Evolutionary conservation across 2,888 invertebrate genomes (phyloP).

Genomic region (Cistogaster globosa): DNA sequence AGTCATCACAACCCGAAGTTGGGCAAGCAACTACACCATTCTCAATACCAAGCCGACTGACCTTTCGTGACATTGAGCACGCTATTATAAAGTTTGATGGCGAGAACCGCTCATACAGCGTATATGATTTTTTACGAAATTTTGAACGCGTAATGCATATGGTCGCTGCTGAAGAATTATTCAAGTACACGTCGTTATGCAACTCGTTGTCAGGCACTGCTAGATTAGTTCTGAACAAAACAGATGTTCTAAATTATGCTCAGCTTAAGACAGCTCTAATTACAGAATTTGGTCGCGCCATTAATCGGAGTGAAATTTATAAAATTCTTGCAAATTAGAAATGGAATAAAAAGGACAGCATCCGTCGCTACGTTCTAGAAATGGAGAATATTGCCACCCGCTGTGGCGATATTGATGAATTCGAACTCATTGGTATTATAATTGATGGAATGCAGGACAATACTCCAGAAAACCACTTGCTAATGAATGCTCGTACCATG

Average conservation of each 20-base stretch:
- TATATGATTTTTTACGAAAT: neutral
- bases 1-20: neutral
- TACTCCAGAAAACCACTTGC: conserved; percentile 45
- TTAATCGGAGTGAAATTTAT: conserved; percentile 34
- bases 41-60: conserved; percentile 2
- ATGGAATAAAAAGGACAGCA: conserved; percentile 52
- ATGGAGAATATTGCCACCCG: conserved; percentile 57
- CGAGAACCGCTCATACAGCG: conserved; percentile 30
- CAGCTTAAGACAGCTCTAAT: conserved; percentile 1
- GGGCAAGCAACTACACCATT: neutral
- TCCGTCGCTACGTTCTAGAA: conserved; percentile 61
- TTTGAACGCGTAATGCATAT: conserved; percentile 12
- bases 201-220: conserved; percentile 22
- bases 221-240: conserved; percentile 26
- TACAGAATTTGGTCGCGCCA: conserved; percentile 29
- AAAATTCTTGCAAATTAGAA: conserved; percentile 28
- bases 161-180: conserved; percentile 25
- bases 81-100: conserved; percentile 33
- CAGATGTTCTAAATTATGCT: conserved; percentile 9
- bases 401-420: conserved; percentile 41
- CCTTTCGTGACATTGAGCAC: conserved; percentile 36
- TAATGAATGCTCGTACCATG: conserved; percentile 59
- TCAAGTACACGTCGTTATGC: conserved; percentile 11
- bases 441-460: conserved; percentile 53
- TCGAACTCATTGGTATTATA: conserved; percentile 41